Evolutionary conservation across 1,140 invertebrate species (phyloP).

Genomic region (Meloidogyne floridensis): DNA sequence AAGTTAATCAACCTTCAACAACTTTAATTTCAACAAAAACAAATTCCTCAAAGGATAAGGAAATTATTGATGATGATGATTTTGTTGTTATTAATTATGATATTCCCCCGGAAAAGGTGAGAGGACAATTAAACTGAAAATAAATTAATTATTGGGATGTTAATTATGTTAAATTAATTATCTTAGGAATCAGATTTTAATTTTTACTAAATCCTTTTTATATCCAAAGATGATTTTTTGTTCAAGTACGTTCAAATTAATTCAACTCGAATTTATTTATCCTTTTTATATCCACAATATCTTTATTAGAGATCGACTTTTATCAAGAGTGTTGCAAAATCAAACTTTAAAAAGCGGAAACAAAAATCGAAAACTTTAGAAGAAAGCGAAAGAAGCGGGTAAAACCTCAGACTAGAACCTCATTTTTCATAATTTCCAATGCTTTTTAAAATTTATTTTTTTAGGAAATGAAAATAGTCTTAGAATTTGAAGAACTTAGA

Average conservation of each 20-base stretch:
- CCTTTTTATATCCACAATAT: too few relatives aligned
- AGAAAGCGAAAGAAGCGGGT: too few relatives aligned
- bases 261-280: not conserved
- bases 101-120: constrained; percentile 57
- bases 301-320: too few relatives aligned
- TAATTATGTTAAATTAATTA: too few relatives aligned
- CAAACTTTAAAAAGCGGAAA: too few relatives aligned
- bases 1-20: constrained; percentile 29
- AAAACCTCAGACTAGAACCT: too few relatives aligned
- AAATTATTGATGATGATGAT: constrained; percentile 35
- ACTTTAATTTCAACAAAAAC: not conserved
- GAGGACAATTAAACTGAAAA: too few relatives aligned
- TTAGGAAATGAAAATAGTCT: constrained; percentile 63
- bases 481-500: constrained; percentile 58
- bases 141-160: not conserved
- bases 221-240: not conserved
- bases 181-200: too few relatives aligned
- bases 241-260: not conserved
- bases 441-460: constrained; percentile 15
- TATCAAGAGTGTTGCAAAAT: too few relatives aligned
- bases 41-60: constrained; percentile 30
- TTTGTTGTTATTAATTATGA: constrained; percentile 56
- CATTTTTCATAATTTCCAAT: too few relatives aligned
- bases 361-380: too few relatives aligned
- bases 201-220: too few relatives aligned